Conservation (phyloP, 2,113 vertebrate species). For the Corythoichthys haematopterus region DNA sequence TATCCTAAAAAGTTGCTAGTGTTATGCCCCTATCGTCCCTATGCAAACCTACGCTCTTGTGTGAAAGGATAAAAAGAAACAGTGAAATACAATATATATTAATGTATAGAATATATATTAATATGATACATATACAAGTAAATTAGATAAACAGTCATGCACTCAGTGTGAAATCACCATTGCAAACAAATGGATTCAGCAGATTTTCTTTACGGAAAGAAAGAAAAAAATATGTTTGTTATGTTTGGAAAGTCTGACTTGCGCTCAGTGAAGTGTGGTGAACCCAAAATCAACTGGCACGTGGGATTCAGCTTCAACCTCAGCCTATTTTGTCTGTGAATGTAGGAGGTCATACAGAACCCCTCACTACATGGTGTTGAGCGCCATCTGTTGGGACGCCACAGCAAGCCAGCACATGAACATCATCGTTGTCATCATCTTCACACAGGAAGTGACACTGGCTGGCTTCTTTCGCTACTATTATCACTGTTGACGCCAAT, state of each 20-base stretch:
- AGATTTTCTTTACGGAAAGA: conserved; percentile 24
- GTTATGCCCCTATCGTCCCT: too few species aligned
- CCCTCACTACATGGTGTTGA: conserved; percentile 19
- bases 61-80: too few species aligned
- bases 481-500: conserved; percentile 16
- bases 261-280: conserved; percentile 17
- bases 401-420: not conserved
- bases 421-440: not conserved
- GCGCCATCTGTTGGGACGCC: conserved; percentile 51
- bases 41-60: too few species aligned
- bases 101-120: too few species aligned
- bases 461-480: not conserved
- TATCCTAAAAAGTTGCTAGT: too few species aligned
- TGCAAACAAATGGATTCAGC: conserved; percentile 33
- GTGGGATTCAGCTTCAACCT: not conserved
- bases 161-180: conserved; percentile 23
- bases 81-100: too few species aligned
- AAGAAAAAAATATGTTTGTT: not conserved
- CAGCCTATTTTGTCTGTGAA: conserved; percentile 6
- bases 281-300: conserved; percentile 31
- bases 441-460: conserved; percentile 11
- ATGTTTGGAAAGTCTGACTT: conserved; percentile 36
- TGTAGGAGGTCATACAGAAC: not conserved
- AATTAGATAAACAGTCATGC: too few species aligned
- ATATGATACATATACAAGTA: too few species aligned